A percentile compares a stretch with the other conserved stretches of the same genome.
Evolutionary conservation across 2,113 vertebrate genomes (phyloP).

Genomic region (Protobothrops mucrosquamatus): DNA sequence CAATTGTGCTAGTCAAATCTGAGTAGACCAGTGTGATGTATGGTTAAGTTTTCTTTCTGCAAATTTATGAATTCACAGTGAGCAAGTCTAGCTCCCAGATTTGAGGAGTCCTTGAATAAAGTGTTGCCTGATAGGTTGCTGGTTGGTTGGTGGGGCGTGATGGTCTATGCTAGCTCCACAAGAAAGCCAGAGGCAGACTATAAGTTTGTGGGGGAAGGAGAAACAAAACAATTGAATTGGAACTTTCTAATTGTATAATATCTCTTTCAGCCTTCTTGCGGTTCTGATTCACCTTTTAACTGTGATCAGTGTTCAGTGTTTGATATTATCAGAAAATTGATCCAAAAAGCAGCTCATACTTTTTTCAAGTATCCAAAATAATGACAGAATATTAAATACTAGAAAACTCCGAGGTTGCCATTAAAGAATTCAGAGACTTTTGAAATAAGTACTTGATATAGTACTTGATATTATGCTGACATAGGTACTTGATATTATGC

Average conservation of each 20-base stretch:
- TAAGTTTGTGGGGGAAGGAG: background rate
- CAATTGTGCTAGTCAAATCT: background rate
- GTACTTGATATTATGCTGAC: constrained; percentile 37
- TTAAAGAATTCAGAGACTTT: background rate
- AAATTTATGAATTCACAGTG: background rate
- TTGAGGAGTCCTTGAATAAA: background rate
- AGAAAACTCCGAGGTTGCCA: background rate
- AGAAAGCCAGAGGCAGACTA: background rate
- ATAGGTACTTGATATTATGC: constrained; percentile 37
- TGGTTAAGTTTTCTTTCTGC: background rate
- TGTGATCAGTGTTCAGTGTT: background rate
- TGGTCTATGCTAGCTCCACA: background rate
- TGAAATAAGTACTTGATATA: constrained; percentile 18
- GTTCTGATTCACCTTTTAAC: background rate
- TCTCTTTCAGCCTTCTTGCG: background rate
- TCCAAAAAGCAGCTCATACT: background rate
- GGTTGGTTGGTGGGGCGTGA: background rate
- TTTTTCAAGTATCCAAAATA: background rate
- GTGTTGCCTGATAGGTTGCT: background rate
- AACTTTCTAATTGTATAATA: background rate
- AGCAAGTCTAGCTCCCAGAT: background rate
- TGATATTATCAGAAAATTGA: background rate
- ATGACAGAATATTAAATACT: background rate
- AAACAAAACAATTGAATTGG: background rate
- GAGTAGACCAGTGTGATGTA: background rate